Evolutionary conservation across 2,113 vertebrate species (phyloP).

Genomic region (Vulpes ferrilata): DNA sequence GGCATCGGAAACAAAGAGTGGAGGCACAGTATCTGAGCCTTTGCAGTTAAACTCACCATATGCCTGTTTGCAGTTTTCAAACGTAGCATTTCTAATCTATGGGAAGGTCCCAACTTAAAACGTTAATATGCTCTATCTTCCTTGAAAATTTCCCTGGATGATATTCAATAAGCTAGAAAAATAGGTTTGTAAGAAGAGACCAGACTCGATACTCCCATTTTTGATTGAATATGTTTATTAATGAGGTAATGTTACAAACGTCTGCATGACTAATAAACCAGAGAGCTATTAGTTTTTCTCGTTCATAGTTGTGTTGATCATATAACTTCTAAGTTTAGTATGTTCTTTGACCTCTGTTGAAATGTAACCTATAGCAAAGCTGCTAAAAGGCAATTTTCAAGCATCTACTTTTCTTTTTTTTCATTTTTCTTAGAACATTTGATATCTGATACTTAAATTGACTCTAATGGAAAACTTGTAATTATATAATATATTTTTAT

Average conservation of each 20-base stretch:
- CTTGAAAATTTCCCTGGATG: neutral
- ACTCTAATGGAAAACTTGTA: neutral
- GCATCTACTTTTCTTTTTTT: neutral
- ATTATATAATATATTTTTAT: neutral
- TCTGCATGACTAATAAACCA: neutral
- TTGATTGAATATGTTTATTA: neutral
- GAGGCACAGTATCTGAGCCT: neutral
- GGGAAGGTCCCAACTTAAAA: neutral
- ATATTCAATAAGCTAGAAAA: neutral
- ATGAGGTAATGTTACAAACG: neutral
- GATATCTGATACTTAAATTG: neutral
- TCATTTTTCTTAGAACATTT: slow-evolving; percentile 6
- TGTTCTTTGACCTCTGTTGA: neutral
- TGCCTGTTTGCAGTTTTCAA: neutral
- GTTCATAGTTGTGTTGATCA: neutral
- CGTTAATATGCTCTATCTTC: neutral
- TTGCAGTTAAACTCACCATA: neutral
- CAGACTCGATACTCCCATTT: neutral
- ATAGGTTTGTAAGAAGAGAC: neutral
- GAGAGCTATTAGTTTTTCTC: neutral
- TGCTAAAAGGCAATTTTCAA: neutral
- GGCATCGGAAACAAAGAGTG: neutral
- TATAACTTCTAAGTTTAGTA: neutral
- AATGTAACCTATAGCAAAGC: neutral
- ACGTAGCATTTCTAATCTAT: neutral